Conservation (phyloP, 2,797 vertebrate species). For the Platyrinchus mystaceus region DNA sequence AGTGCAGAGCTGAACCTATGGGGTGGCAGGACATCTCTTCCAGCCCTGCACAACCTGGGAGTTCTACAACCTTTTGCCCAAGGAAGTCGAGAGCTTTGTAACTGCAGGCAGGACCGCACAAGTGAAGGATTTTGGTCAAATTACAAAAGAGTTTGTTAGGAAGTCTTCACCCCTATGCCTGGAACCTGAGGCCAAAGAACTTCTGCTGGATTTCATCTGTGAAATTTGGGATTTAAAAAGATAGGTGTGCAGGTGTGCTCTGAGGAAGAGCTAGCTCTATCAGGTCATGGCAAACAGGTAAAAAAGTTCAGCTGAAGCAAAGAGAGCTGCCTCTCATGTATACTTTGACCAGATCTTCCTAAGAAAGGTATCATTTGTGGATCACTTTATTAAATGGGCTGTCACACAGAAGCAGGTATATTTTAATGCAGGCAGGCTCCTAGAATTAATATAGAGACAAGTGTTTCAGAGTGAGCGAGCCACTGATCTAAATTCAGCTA, state of each 20-base stretch:
- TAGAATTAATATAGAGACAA: not conserved
- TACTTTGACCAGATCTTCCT: not conserved
- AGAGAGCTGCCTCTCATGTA: not conserved
- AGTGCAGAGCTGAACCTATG: rapidly evolving
- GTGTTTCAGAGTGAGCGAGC: not conserved
- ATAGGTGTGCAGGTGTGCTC: not conserved
- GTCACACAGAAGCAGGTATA: not conserved
- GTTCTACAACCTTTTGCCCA: not conserved
- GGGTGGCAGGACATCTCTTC: not conserved
- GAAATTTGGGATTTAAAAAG: not conserved
- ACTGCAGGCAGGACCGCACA: not conserved
- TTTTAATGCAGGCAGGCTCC: not conserved
- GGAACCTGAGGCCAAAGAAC: not conserved
- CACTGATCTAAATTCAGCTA: not conserved
- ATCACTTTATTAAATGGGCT: not conserved
- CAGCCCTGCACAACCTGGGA: not conserved
- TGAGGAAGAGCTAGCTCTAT: not conserved
- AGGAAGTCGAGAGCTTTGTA: not conserved
- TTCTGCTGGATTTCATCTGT: not conserved
- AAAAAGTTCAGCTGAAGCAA: not conserved
- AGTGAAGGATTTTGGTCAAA: not conserved
- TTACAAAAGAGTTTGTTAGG: not conserved
- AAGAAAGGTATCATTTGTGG: not conserved
- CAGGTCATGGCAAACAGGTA: not conserved
- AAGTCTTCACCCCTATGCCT: not conserved